These are phyloP conservation scores for Pristionchus fissidentatus DNA, from an alignment of 2,888 invertebrate genomes.

Conservation along the genomic window DNA sequence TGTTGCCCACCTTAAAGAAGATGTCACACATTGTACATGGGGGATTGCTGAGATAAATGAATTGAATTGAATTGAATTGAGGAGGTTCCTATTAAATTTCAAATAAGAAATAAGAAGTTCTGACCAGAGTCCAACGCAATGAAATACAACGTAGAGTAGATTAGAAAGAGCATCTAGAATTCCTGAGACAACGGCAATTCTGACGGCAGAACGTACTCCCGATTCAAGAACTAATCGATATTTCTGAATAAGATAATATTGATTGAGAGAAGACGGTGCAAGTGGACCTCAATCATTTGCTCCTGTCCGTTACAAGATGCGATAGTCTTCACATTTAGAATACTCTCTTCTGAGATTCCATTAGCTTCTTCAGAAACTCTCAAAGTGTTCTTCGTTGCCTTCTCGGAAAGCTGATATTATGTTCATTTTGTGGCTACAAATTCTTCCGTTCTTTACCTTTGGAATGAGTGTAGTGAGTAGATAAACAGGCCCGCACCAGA, in stretches of 20 bases:
- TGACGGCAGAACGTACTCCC: not conserved
- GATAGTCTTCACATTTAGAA: slow-evolving; percentile 35
- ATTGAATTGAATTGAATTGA: not conserved
- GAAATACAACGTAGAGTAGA: not conserved
- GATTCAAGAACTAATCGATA: not conserved
- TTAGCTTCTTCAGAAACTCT: not conserved
- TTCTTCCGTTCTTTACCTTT: not conserved
- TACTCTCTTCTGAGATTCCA: slow-evolving; percentile 16
- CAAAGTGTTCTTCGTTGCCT: not conserved
- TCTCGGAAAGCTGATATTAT: not conserved
- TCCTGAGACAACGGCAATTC: not conserved
- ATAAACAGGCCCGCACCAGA: not conserved
- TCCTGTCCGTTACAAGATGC: slow-evolving; percentile 5
- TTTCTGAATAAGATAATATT: not conserved
- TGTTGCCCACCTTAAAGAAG: not conserved
- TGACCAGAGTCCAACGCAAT: slow-evolving; percentile 3
- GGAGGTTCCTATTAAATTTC: too few relatives aligned
- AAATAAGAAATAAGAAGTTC: not conserved
- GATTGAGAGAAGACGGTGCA: not conserved
- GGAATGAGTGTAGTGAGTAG: not conserved
- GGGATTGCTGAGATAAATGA: not conserved
- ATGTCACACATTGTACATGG: not conserved
- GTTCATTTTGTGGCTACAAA: not conserved
- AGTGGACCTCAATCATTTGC: not conserved
- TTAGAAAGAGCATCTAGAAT: not conserved